Base-by-base conservation (phyloP, 2,113 vertebrate species). In the Corythoichthys haematopterus region DNA sequence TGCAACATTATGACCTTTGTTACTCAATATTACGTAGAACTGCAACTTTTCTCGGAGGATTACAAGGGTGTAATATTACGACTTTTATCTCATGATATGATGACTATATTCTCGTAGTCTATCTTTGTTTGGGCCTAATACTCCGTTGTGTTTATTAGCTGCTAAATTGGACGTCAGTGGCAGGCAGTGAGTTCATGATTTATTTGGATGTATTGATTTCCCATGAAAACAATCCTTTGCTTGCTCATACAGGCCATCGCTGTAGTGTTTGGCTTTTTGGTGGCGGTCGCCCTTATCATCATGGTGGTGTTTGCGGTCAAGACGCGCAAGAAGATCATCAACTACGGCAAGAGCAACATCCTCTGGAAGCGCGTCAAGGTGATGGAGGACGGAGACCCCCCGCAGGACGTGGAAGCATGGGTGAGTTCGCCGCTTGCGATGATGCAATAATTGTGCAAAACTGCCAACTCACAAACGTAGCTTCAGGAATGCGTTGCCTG, bases 281-380 rank as follows among this genome's bases (percentile, higher is more conserved):
- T 94, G 45, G 67, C 86, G 6, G 47, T 75, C 13, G 93, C 92
- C 58, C 90, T 97, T 66, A 89, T 94, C 80, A 86, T 96, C 82
- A 94, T 95, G 59, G 88, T 96, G 72, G 93, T 94, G 72, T 97
- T 96, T 75, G 92, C 94, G 2, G 84, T 95, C 69, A 94, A 91
- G 84, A 96, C 93, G 0, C 90, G 94, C 56, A 81, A 90, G 82
- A 94, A 92, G 69, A 94, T 97, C 50, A 52, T 57, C 12, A 14
- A 4, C n/a, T 91, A 81, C 61, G 94, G 94, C n/a, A 95, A 96
- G 78, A 87, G 84, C 51, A 95, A 94, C 86, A 92, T 97, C 72
- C 50, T 96, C 66, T 97, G 95, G 94, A 91, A 88, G 72, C 91
- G 78, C 14, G 87, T 90, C 65, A 92, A 83, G 72, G 2, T 88